Percentiles rank a stretch among this genome's conserved stretches.
These are phyloP conservation scores for Cyprinodon brontotheroides DNA, from an alignment of 2,113 vertebrate species.

Conservation along the genomic window DNA sequence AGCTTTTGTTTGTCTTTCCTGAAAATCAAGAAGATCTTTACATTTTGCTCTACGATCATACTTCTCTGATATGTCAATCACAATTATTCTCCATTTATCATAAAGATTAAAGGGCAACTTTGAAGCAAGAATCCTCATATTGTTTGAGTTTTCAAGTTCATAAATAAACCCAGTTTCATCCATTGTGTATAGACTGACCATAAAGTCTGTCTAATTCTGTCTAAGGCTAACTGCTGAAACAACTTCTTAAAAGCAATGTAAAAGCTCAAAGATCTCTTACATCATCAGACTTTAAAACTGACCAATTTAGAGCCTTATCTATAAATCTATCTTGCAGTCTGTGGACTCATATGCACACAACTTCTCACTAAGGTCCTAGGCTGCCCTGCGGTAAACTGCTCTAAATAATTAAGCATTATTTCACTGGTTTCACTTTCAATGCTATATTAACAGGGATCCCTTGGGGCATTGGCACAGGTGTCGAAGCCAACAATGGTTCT, in stretches of 20 bases:
- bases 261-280: not conserved
- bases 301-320: conserved; percentile 7
- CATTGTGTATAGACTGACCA: not conserved
- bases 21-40: not conserved
- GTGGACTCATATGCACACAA: conserved; percentile 8
- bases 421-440: too few species aligned
- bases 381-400: conserved; percentile 1
- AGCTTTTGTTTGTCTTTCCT: not conserved
- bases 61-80: not conserved
- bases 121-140: conserved; percentile 5
- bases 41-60: not conserved
- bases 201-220: too few species aligned
- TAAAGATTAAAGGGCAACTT: conserved; percentile 5
- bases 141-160: conserved; percentile 5
- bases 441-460: too few species aligned
- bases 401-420: not conserved
- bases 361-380: not conserved
- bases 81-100: not conserved
- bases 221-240: not conserved
- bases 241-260: conserved; percentile 9
- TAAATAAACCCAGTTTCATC: conserved; percentile 5
- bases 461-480: too few species aligned
- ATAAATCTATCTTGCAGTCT: conserved; percentile 1
- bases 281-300: conserved; percentile 11
- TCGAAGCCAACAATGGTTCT: too few species aligned